Percentiles rank a stretch among this genome's conserved stretches.
Evolutionary conservation across 2,113 vertebrate species (phyloP).

Genomic region (Scomber japonicus): DNA sequence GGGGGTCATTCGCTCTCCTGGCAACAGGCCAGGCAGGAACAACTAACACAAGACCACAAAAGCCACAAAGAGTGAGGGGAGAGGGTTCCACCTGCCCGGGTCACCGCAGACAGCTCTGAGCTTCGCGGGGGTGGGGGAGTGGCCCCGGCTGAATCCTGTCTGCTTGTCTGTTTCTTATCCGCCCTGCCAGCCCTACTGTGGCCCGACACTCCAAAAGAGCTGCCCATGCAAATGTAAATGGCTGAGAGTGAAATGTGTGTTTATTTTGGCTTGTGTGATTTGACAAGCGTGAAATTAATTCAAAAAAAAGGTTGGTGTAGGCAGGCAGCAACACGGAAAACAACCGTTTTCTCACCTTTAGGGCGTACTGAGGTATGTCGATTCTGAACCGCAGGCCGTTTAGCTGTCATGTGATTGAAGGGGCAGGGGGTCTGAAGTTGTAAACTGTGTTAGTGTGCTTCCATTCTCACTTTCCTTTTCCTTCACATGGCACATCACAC

Average conservation of each 20-base stretch:
- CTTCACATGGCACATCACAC: constrained; percentile 38
- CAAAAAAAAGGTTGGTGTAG: constrained; percentile 32
- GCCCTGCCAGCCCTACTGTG: constrained; percentile 22
- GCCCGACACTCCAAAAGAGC: background rate
- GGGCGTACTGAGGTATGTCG: constrained; percentile 7
- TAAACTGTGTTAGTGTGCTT: constrained; percentile 23
- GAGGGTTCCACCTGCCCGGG: constrained; percentile 52
- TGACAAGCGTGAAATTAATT: constrained; percentile 64
- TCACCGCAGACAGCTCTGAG: constrained; percentile 21
- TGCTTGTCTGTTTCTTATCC: constrained; percentile 45
- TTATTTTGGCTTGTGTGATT: constrained; percentile 53
- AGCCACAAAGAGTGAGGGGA: constrained; percentile 31
- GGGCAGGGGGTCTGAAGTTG: constrained; percentile 2
- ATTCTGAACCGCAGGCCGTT: constrained; percentile 9
- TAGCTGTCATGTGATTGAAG: background rate
- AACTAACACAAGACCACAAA: constrained; percentile 49
- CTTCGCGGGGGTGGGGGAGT: constrained; percentile 29
- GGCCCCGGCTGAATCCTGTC: constrained; percentile 35
- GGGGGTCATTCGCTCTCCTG: constrained; percentile 43
- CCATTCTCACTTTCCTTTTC: constrained; percentile 48
- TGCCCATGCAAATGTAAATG: constrained; percentile 57
- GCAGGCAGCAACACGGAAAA: constrained; percentile 6
- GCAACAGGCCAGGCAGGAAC: constrained; percentile 59
- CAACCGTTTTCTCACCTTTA: background rate
- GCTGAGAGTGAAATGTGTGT: constrained; percentile 44